These are phyloP conservation scores for Megatriorchis doriae DNA, from an alignment of 2,113 vertebrate genomes.

Conservation along the genomic window DNA sequence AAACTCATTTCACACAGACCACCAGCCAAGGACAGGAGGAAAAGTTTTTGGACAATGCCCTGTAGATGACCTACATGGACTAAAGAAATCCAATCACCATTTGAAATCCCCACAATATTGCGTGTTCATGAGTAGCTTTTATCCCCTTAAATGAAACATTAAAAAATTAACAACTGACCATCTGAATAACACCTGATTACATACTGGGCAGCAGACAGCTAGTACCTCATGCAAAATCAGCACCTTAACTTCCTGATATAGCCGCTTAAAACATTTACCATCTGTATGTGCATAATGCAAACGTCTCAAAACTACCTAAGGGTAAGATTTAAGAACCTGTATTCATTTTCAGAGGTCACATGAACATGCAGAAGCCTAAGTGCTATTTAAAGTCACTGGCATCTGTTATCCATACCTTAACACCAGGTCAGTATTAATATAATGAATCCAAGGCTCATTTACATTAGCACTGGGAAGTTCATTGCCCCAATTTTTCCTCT, in stretches of 20 bases:
- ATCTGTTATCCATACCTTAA: neutral
- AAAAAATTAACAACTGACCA: neutral
- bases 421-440: neutral
- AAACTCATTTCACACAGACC: neutral
- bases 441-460: neutral
- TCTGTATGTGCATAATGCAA: fast-evolving
- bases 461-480: neutral
- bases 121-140: neutral
- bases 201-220: neutral
- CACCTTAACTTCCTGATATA: neutral
- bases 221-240: neutral
- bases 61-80: neutral
- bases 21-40: neutral
- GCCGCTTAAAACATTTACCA: neutral
- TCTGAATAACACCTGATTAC: neutral
- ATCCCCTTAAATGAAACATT: neutral
- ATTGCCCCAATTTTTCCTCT: neutral
- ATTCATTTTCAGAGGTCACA: neutral
- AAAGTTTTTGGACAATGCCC: neutral
- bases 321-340: neutral
- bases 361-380: fast-evolving
- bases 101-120: neutral
- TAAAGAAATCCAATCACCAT: neutral
- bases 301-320: neutral
- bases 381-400: neutral